Evolutionary conservation across 2,888 invertebrate species (phyloP).

Genomic region (Octonoba sinensis): DNA sequence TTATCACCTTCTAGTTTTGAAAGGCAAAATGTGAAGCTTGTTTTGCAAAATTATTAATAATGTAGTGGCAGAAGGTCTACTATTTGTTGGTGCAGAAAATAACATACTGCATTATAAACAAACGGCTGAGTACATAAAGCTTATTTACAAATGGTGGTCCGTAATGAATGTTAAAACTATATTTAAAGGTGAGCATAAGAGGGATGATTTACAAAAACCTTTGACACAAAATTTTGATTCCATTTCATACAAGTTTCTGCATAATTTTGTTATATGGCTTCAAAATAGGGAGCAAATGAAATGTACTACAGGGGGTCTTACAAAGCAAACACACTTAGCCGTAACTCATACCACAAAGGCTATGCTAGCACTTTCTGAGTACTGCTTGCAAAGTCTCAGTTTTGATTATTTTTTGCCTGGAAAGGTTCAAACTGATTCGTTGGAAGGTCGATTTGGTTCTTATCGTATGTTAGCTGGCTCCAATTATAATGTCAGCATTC

Average conservation of each 20-base stretch:
- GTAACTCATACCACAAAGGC: too few species aligned
- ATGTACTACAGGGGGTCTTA: background rate
- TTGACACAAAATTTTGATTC: background rate
- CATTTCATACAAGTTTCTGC: background rate
- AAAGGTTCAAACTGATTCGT: background rate
- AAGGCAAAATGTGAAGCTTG: too few species aligned
- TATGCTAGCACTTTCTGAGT: too few species aligned
- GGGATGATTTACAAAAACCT: background rate
- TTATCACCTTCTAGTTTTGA: too few species aligned
- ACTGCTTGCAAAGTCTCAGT: too few species aligned
- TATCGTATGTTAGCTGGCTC: conserved; percentile 14
- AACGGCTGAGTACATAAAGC: background rate
- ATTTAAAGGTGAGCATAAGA: conserved; percentile 2
- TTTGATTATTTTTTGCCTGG: too few species aligned
- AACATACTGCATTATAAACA: background rate
- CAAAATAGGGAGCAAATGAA: conserved; percentile 1
- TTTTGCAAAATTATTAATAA: too few species aligned
- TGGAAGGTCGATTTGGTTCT: conserved; percentile 1
- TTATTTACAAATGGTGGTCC: conserved; percentile 16
- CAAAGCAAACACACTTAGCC: too few species aligned
- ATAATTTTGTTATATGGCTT: conserved; percentile 3
- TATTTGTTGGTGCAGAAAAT: too few species aligned
- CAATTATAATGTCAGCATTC: conserved; percentile 4
- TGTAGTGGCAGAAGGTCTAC: too few species aligned
- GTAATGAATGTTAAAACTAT: conserved; percentile 11